Percentiles rank a stretch among this genome's conserved stretches.
These are phyloP conservation scores for Pollachius pollachius DNA, from an alignment of 2,113 vertebrate genomes.

Conservation along the genomic window DNA sequence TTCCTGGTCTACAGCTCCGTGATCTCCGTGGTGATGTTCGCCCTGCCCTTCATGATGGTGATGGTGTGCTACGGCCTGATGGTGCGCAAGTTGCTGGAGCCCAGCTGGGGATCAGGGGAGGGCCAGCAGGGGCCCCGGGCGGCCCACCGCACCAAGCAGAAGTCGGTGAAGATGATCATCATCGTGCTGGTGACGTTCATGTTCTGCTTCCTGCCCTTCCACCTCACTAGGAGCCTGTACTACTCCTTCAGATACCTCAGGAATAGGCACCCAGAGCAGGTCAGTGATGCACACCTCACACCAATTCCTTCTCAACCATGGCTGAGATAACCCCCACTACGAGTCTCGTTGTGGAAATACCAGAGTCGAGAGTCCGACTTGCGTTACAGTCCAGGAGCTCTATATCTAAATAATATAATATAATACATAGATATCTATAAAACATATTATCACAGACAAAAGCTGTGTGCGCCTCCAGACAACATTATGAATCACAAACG, in stretches of 20 bases:
- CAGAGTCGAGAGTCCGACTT: too few relatives aligned
- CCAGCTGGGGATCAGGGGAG: constrained; percentile 65
- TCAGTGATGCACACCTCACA: constrained; percentile 34
- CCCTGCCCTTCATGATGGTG: constrained; percentile 83
- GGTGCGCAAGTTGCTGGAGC: constrained; percentile 80
- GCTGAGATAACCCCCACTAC: too few relatives aligned
- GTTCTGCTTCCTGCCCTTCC: constrained; percentile 94
- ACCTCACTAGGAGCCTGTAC: constrained; percentile 89
- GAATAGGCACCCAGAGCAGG: constrained; percentile 56
- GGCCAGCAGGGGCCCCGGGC: constrained; percentile 61
- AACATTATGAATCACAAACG: too few relatives aligned
- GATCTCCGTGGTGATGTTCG: constrained; percentile 86
- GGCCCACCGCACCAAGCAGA: constrained; percentile 81
- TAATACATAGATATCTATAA: too few relatives aligned
- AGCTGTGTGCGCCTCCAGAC: too few relatives aligned
- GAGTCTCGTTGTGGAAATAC: too few relatives aligned
- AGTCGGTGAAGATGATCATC: constrained; percentile 92
- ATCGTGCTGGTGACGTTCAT: constrained; percentile 86
- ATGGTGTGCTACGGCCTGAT: constrained; percentile 88
- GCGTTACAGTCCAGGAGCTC: too few relatives aligned
- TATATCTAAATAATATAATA: too few relatives aligned
- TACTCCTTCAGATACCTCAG: constrained; percentile 86
- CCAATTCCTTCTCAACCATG: too few relatives aligned
- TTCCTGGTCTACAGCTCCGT: constrained; percentile 88
- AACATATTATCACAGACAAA: too few relatives aligned